Evolutionary conservation across 2,113 vertebrate genomes (phyloP).

Genomic region (Anser cygnoides): DNA sequence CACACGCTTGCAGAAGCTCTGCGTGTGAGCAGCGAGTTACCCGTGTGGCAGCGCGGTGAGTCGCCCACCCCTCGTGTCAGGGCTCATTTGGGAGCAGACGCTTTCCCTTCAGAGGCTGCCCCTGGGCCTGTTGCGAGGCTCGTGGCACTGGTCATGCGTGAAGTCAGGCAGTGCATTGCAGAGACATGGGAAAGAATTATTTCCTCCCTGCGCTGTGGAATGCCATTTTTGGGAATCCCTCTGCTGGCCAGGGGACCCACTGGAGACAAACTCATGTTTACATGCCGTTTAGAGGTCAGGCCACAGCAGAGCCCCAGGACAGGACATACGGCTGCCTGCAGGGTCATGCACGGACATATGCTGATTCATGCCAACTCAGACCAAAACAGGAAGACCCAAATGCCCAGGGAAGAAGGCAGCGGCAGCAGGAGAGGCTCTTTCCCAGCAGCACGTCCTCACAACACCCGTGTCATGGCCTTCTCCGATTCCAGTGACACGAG

Average conservation of each 20-base stretch:
- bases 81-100: neutral
- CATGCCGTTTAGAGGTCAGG: neutral
- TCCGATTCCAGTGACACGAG: fast-evolving
- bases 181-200: neutral
- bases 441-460: neutral
- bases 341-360: neutral
- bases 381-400: no score
- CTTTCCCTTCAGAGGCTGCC: neutral
- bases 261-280: neutral
- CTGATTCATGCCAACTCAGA: neutral
- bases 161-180: neutral
- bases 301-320: neutral
- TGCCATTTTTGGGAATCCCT: neutral
- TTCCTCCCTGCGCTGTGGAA: neutral
- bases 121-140: neutral
- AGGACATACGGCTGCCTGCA: neutral
- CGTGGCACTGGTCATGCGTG: fast-evolving
- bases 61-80: neutral
- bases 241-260: fast-evolving
- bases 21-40: fast-evolving
- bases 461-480: neutral
- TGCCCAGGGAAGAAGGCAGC: no score
- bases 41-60: neutral
- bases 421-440: neutral
- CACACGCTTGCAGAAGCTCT: neutral